These are phyloP conservation scores for Gnathonemus longibarbis DNA, from an alignment of 2,113 vertebrate genomes.

Conservation along the genomic window DNA sequence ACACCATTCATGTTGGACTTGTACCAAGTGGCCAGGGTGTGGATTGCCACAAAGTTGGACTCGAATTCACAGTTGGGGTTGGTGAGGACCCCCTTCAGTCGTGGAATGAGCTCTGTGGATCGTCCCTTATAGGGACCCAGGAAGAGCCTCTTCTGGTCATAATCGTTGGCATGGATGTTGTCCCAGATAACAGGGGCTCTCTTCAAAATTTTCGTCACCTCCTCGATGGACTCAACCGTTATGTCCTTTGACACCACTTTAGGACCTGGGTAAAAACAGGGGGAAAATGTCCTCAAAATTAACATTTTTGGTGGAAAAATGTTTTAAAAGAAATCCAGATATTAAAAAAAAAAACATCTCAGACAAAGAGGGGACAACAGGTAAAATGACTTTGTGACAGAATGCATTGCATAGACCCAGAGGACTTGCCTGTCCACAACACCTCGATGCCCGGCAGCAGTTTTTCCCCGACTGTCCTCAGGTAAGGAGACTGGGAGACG, in stretches of 20 bases:
- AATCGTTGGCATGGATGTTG: slow-evolving; percentile 97
- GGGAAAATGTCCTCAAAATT: not conserved
- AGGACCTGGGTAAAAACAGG: slow-evolving; percentile 64
- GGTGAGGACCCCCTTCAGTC: slow-evolving; percentile 85
- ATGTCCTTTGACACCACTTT: slow-evolving; percentile 97
- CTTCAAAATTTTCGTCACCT: slow-evolving; percentile 85
- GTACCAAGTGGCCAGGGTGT: slow-evolving; percentile 93
- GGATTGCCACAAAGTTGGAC: slow-evolving; percentile 94
- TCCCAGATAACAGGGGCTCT: slow-evolving; percentile 96
- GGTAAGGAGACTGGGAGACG: slow-evolving; percentile 80
- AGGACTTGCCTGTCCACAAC: slow-evolving; percentile 83
- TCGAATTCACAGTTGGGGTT: slow-evolving; percentile 99
- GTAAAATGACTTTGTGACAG: not conserved
- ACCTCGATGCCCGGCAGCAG: slow-evolving; percentile 85
- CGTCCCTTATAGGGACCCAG: slow-evolving; percentile 93
- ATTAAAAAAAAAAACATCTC: not conserved
- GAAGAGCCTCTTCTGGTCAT: slow-evolving; percentile 92
- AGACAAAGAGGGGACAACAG: not conserved
- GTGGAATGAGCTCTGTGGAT: slow-evolving; percentile 84
- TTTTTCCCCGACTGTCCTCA: slow-evolving; percentile 86
- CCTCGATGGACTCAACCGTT: slow-evolving; percentile 90
- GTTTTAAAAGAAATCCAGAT: not conserved
- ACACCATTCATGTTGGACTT: slow-evolving; percentile 73
- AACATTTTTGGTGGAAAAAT: not conserved
- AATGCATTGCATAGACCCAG: not conserved